Evolutionary conservation across 2,888 invertebrate genomes (phyloP).

Genomic region (Thumatha senex): DNA sequence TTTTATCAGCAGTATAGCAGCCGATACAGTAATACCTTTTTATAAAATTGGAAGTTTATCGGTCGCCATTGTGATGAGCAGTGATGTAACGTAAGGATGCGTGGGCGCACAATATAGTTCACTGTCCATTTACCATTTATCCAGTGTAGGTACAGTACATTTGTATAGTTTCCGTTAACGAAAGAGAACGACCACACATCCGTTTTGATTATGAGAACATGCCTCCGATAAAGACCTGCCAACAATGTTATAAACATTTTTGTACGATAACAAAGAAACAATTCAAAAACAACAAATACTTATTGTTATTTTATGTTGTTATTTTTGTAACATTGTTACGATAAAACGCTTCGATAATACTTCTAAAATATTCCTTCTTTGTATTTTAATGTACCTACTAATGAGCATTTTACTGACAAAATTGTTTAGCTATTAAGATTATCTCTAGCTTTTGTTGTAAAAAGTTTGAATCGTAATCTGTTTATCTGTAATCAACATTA

Average conservation of each 20-base stretch:
- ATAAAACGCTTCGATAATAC: no score
- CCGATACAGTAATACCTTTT: no score
- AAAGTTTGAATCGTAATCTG: no score
- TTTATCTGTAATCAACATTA: no score
- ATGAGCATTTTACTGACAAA: no score
- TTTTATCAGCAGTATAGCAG: no score
- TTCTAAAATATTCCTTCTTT: no score
- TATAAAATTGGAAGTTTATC: not conserved
- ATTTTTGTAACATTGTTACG: not conserved
- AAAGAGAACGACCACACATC: slow-evolving; percentile 61
- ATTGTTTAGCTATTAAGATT: no score
- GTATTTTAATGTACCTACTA: no score
- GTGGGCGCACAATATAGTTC: slow-evolving; percentile 52
- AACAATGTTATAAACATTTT: slow-evolving; percentile 25
- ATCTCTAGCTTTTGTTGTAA: no score
- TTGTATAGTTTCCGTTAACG: slow-evolving; percentile 58
- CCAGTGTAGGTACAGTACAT: slow-evolving; percentile 53
- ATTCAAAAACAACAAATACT: not conserved
- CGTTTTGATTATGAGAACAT: slow-evolving; percentile 52
- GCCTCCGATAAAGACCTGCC: slow-evolving; percentile 28
- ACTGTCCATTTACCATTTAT: slow-evolving; percentile 75
- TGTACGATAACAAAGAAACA: slow-evolving; percentile 16
- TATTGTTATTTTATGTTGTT: not conserved
- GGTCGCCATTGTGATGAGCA: not conserved
- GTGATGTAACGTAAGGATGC: slow-evolving; percentile 15